Conservation (phyloP, 2,113 vertebrate genomes). For the Planiliza haematocheilus region DNA sequence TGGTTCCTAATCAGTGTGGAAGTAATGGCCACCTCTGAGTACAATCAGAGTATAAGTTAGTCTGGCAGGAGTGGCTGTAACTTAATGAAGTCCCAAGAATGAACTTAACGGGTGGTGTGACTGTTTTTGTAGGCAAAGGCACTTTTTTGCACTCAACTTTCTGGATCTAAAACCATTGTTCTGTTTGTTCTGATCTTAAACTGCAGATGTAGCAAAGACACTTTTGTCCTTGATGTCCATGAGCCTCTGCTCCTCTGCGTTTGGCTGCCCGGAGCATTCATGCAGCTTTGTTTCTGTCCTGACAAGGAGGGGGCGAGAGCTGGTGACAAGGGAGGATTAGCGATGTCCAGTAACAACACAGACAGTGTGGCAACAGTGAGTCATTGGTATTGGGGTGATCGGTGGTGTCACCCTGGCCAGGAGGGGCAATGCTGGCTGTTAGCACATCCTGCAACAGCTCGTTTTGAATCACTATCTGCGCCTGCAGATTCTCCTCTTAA, state of each 20-base stretch:
- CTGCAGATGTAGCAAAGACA: neutral
- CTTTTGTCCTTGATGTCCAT: slow-evolving; percentile 7
- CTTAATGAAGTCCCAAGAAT: slow-evolving; percentile 65
- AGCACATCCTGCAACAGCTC: slow-evolving; percentile 27
- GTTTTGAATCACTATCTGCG: slow-evolving; percentile 58
- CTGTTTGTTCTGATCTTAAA: neutral
- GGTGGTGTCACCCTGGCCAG: slow-evolving; percentile 37
- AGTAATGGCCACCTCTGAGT: slow-evolving; percentile 70
- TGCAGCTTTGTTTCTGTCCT: slow-evolving; percentile 41
- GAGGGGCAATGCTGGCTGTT: slow-evolving; percentile 31
- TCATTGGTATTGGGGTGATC: slow-evolving; percentile 50
- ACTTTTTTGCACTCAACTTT: neutral
- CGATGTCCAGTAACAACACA: slow-evolving; percentile 50
- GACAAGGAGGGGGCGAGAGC: slow-evolving; percentile 35
- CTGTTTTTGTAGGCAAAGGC: slow-evolving; percentile 16
- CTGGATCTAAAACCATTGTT: slow-evolving; percentile 8
- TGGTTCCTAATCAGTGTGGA: slow-evolving; percentile 72
- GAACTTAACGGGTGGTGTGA: slow-evolving; percentile 19
- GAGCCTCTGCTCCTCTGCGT: slow-evolving; percentile 11
- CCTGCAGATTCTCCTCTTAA: slow-evolving; percentile 66
- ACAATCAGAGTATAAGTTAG: slow-evolving; percentile 70
- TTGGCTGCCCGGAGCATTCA: slow-evolving; percentile 25
- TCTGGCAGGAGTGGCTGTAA: slow-evolving; percentile 56
- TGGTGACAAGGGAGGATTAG: slow-evolving; percentile 51
- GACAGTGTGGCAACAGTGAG: slow-evolving; percentile 41